Evolutionary conservation across 2,888 invertebrate genomes (phyloP), one percentile per base, ranked within the genome.

Genomic region (Dryococelus australis): DNA sequence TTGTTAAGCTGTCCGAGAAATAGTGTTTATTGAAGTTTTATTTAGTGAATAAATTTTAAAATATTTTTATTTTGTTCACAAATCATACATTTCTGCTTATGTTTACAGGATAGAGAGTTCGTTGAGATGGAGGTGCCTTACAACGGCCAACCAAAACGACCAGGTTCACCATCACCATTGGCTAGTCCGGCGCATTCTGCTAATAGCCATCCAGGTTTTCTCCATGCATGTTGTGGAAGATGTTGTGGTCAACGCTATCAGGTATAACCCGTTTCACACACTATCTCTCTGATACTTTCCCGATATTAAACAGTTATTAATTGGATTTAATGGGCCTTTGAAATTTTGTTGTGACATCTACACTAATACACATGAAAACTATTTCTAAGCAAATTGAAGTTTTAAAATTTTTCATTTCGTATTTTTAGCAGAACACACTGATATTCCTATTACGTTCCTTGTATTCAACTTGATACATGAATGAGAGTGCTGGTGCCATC

Each of bases 101-200:
- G 26, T 43, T 87, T 92, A 83, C 94, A 98, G 98, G 98, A 99
- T 93, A 97, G 99, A 87, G 98, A 99, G 93, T 99, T 99, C 94
- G 97, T 98, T 90, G 99, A 99, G 93, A 95, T 98, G 94, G 99
- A 99, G 92, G 96, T 97, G 91, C 97, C 98, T 35, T 98, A 95
- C 94, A 99, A 98, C 93, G 98, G 98, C 27, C 97, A 97, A 90
- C 97, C 97, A 86, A 98, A 98, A 93, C 94, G 98, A 92, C 98
- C 98, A 0, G 97, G 97, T 20, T 97, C 97, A 85, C 97, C 97
- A 84, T 97, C 97, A 83, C 97, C 97, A 28, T 93, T 97, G 92
- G 97, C 97, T 88, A 97, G 97, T 91, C 97, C 97, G 86, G 97
- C 97, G 89, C 97, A 97, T 93, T 97, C 97, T 86, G 95, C 96